These are phyloP conservation scores for Ispidina lecontei DNA, from an alignment of 2,797 vertebrate genomes.

Conservation along the genomic window DNA sequence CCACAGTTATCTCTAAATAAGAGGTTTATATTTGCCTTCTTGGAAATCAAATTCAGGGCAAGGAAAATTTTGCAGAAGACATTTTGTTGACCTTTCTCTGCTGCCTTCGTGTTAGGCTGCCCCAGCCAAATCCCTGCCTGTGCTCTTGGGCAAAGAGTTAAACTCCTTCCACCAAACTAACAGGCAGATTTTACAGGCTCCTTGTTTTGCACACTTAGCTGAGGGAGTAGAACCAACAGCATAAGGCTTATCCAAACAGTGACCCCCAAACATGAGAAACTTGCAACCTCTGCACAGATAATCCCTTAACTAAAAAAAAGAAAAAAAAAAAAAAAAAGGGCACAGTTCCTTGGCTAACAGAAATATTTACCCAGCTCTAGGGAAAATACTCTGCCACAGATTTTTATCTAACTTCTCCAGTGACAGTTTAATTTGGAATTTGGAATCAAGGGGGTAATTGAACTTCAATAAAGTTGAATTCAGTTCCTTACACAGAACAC, in stretches of 20 bases:
- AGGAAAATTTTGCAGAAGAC: not conserved
- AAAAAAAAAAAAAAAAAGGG: not conserved
- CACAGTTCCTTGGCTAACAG: not conserved
- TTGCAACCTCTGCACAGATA: not conserved
- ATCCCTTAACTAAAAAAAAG: not conserved
- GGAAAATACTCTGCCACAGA: constrained; percentile 33
- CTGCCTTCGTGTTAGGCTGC: not conserved
- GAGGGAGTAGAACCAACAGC: not conserved
- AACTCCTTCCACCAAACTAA: not conserved
- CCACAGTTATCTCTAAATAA: not conserved
- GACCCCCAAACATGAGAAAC: constrained; percentile 37
- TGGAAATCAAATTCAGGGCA: not conserved
- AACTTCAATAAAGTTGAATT: not conserved
- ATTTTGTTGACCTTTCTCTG: not conserved
- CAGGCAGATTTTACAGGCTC: not conserved
- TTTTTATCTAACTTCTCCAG: constrained; percentile 38
- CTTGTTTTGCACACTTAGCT: not conserved
- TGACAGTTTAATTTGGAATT: constrained; percentile 7
- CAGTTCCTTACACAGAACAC: not conserved
- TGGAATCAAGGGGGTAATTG: not conserved
- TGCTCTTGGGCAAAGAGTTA: not conserved
- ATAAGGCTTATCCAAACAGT: not conserved
- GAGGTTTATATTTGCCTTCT: not conserved
- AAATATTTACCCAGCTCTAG: constrained; percentile 45
- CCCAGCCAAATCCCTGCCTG: not conserved